Base-by-base conservation (phyloP, 2,888 invertebrate species). In the Microdon myrmicae region DNA sequence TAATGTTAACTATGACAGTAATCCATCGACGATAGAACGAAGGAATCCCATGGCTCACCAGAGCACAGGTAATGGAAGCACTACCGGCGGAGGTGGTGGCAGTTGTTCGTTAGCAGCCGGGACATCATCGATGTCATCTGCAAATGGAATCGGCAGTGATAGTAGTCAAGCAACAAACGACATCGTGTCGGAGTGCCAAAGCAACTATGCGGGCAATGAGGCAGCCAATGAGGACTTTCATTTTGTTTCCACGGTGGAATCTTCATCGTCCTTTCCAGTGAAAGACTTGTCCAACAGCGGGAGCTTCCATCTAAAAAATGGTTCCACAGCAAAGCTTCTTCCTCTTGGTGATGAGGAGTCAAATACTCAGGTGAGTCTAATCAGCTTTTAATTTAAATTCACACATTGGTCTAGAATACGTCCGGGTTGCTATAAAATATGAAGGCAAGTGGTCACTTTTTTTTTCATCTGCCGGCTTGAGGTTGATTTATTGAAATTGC, bases 111-210 rank as follows among this genome's bases (percentile, higher is more conserved):
- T 58, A 19, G 66, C 58, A 6, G 53, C 66, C 2, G 66, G 59
- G 9, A 59, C 53, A 56, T 53, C 66, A 19, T 53, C 59, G 23
- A 48, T 59, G 19, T 66, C 59, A 54, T 59, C 66, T 5, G 53
- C 58, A 25, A 66, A 58, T 59, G 53, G 53, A 8, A 59, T 66
- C 16, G 68, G 49, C 3, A 78, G 74, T 43, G 78, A 78, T 55
- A 77, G 77, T 59, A 78, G 76, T 67, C 77, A 77, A 32, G 79
- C 79, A 4, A 71, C 79, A 28, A 73, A 76, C 45, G 79, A 77
- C 22, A 75, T 78, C 37, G 75, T 76, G 67, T 75, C 75, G 37
- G 79, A 75, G 66, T 75, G 71, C 70, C 74, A 74, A 54, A 66
- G 66, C 13, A 59, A 66, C 53, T 66, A 66, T 16, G 54, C 43